Evolutionary conservation across 2,888 invertebrate genomes (phyloP), one percentile per base, ranked within the genome.

Genomic region (Ochropleura leucogaster): DNA sequence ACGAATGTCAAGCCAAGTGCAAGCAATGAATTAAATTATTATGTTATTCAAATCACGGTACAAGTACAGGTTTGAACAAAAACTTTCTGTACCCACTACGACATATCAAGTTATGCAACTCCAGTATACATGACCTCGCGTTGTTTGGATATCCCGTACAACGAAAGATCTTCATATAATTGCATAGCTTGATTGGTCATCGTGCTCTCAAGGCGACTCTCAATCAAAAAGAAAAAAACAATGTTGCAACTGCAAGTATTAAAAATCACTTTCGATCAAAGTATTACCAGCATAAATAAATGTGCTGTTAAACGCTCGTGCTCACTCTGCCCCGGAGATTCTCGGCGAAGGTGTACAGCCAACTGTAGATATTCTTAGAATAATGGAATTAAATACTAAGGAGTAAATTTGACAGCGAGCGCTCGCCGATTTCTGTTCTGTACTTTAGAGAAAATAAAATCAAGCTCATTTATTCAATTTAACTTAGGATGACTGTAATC

Each of bases 1-100:
- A 55, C 49, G 57, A 80, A 80, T 74, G 80, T 84, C 84, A 80
- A 66, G 46, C 68, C 68, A 80, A 80, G 80, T 65, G 40, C 82
- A 68, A 47, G 18, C 6, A 8, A 40, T 42, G 51, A 57, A 57
- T 18, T 40, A 46, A 49, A 30, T 62, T 4, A 46, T 77, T 62
- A 12, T 42, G 4, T 65, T 20, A 42, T 60, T 40, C 7, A 20
- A n/a, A 66, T 51, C 3, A 20, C 10, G 5, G 20, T 55, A 55
- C 53, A 12, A 20, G 20, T 20, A 30, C 7, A 57, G 30, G 30
- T 30, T 30, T 30, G 30, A 30, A 30, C 3, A 30, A 30, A 30
- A 30, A 30, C 30, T 30, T 30, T 30, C 30, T 30, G 30, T 30
- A 30, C 30, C 1, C 30, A 30, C 30, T 1, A 30, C 3, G 30